These are phyloP conservation scores for Columba guinea DNA, from an alignment of 2,797 vertebrate species.

Conservation along the genomic window DNA sequence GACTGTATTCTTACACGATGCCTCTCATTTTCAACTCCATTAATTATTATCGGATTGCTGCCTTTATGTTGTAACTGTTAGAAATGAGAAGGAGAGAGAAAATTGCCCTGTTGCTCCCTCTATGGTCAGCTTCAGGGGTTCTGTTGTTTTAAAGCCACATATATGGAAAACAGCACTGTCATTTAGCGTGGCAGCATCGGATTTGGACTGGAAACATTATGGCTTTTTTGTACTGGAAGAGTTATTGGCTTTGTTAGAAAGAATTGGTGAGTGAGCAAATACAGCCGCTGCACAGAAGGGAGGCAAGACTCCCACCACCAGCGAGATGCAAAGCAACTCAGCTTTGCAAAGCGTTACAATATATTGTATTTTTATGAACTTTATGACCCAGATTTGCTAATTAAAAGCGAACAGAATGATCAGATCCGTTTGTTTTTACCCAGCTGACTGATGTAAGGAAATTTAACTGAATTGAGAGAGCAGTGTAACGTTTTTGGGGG, in stretches of 20 bases:
- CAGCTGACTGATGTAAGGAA: not conserved
- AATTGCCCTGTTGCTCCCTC: not conserved
- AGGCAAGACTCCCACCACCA: not conserved
- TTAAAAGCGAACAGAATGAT: not conserved
- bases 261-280: not conserved
- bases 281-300: not conserved
- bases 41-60: conserved; percentile 1
- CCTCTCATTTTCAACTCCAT: conserved; percentile 55
- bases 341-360: not conserved
- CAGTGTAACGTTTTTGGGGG: not conserved
- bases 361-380: not conserved
- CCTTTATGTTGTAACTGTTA: not conserved
- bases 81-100: not conserved
- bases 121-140: not conserved
- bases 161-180: not conserved
- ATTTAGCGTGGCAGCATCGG: rapidly evolving
- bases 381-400: not conserved
- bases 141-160: not conserved
- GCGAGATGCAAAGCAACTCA: not conserved
- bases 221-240: not conserved
- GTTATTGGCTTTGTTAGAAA: not conserved
- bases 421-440: not conserved
- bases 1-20: not conserved
- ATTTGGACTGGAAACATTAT: not conserved
- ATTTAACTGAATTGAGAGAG: not conserved